Base-by-base conservation (phyloP, 2,113 vertebrate species). In the Gymnorhina tibicen region DNA sequence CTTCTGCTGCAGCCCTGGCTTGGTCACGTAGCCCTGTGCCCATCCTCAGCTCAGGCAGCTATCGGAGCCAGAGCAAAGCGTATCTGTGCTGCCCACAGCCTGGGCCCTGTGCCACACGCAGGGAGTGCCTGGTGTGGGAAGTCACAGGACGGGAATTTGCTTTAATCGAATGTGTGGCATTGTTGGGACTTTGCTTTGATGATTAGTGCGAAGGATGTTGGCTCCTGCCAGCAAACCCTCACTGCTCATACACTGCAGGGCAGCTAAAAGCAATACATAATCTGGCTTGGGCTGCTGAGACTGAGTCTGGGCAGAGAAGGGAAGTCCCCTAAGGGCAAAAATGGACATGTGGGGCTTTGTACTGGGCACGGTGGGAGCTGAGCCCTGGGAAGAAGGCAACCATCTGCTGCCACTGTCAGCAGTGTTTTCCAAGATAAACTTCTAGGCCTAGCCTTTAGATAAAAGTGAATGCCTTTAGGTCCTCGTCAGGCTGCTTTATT, bases 311-410 rank as follows among this genome's bases (percentile, higher is more conserved):
- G 39, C 60, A 85, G 44, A 28, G 27, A 32, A 49, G 46, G 46
- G 62, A 75, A 46, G 63, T 44, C 56, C 66, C 30, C 44, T 3
- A 16, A 58, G 41, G 56, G 28, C 1, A 4, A 26, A 49, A 75
- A 24, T 10, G 19, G 28, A 53, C 0, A 0, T 2, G 1, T 21
- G 16, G 41, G 19, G 27, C 68, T 60, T 77, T 5, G 3, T 59
- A 32, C 32, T 24, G 27, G 35, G 37, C 16, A 11, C 0, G 0
- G 37, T 52, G 59, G 26, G 46, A 59, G 42, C 27, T 10, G 46
- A 85, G 66, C 42, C 46, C 22, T 7, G 11, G 39, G 30, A 27
- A 42, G 47, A 75, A 69, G 32, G 27, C 14, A 76, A 9, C 73
- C 3, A 6, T 19, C 27, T 49, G 53, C 63, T 6, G 10, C 33